Base-by-base conservation (phyloP, 2,888 invertebrate genomes). In the Nipponacmea schrenckii region DNA sequence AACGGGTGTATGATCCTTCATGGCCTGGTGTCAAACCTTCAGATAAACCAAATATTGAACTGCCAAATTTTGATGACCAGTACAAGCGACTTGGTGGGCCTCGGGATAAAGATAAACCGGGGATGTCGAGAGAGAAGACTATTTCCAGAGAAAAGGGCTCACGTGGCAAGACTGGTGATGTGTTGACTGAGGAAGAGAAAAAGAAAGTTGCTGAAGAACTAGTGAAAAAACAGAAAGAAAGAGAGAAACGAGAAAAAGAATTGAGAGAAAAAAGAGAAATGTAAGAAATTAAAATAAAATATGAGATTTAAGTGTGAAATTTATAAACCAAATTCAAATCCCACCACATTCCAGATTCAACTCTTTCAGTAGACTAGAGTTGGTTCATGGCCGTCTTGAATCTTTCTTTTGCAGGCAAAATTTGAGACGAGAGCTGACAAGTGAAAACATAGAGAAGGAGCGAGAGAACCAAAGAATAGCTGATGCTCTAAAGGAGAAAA, bases 171-270 rank as follows among this genome's bases (percentile, higher is more conserved):
- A 81, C 83, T 20, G 72, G 72, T 44, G 77, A 72, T 15, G 71
- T 74, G 17, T 73, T 87, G 67, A 87, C 85, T 14, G 85, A 83
- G 70, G 84, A 83, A 62, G 86, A 87, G 76, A 80, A 81, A 71
- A 73, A 79, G 67, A 80, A 80, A 64, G 87, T 86, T 72, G 73
- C 85, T 15, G 80, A 74, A 10, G 82, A 82, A 44, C 82, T 81
- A 50, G 85, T 93, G 88, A 93, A 93, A 84, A 93, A 93, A 89
- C 93, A 94, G 91, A 94, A 87, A 73, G 79, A 79, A 64, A 76
- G 81, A 45, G 74, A 81, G 62, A 64, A 85, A 66, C 67, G 79
- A 31, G 85, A 85, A 67, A 86, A 86, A 77, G 85, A 84, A 68
- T 84, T 84, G 8, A 84, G 83, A 70, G 80, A 83, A 73, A 86